Conservation (phyloP, 2,888 invertebrate genomes). For the Capitulum mitella region DNA sequence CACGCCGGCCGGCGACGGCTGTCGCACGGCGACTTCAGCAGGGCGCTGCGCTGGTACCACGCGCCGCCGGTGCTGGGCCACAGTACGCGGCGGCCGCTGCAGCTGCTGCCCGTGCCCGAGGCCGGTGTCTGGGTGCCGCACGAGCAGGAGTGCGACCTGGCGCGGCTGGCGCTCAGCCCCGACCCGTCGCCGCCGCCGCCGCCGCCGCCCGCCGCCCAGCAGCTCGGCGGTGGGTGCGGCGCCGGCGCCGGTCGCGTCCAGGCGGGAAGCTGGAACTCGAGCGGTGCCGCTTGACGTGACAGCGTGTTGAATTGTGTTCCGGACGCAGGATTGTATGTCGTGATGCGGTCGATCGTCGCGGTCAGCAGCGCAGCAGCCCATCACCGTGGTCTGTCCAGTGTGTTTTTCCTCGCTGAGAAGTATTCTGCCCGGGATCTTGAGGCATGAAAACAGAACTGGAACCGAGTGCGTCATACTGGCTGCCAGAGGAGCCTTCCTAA, state of each 20-base stretch:
- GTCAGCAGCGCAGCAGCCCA: too few relatives aligned
- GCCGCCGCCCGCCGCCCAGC: not conserved
- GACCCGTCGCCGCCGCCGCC: not conserved
- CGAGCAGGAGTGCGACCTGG: not conserved
- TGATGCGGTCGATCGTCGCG: too few relatives aligned
- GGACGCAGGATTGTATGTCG: too few relatives aligned
- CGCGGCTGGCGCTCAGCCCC: not conserved
- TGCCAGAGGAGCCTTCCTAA: too few relatives aligned
- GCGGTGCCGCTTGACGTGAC: too few relatives aligned
- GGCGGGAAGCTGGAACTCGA: not conserved
- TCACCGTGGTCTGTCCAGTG: too few relatives aligned
- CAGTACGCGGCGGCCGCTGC: conserved; percentile 9
- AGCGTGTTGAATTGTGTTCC: too few relatives aligned
- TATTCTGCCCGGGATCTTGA: too few relatives aligned
- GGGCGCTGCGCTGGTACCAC: conserved; percentile 8
- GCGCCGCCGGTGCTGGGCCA: conserved; percentile 16
- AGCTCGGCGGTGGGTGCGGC: not conserved
- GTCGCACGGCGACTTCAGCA: not conserved
- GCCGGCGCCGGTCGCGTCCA: not conserved
- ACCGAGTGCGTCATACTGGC: too few relatives aligned
- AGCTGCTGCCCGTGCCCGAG: not conserved
- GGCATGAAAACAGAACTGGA: too few relatives aligned
- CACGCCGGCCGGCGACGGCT: not conserved
- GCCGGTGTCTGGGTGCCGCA: not conserved
- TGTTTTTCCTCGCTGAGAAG: too few relatives aligned